Evolutionary conservation across 2,888 invertebrate species (phyloP).

Genomic region (Altica lythri): DNA sequence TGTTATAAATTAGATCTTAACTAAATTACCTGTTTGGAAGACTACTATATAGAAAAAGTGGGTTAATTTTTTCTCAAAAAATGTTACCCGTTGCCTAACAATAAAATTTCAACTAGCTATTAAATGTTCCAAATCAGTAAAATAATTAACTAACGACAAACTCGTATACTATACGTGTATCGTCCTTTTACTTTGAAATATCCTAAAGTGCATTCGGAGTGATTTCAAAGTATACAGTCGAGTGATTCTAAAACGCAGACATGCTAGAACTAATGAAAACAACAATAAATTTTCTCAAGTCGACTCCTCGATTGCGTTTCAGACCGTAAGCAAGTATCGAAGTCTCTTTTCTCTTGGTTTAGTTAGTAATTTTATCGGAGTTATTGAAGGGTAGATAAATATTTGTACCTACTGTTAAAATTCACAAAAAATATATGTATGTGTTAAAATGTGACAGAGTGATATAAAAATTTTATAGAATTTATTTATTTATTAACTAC

Average conservation of each 20-base stretch:
- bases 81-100: no score
- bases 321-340: neutral
- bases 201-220: neutral
- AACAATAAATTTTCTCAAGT: slow-evolving; percentile 6
- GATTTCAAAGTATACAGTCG: slow-evolving; percentile 5
- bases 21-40: no score
- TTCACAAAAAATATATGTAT: neutral
- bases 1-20: no score
- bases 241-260: slow-evolving; percentile 6
- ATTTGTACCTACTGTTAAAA: neutral
- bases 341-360: neutral
- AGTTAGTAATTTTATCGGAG: neutral
- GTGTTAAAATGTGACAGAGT: no score
- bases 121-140: no score
- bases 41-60: no score
- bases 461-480: neutral
- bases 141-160: no score
- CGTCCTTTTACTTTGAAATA: neutral
- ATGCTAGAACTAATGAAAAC: slow-evolving; percentile 9
- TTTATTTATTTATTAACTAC: neutral
- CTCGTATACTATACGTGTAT: no score
- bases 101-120: no score
- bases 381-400: neutral
- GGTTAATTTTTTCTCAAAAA: no score
- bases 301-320: neutral